Base-by-base conservation (phyloP, 2,888 invertebrate species). In the Eupithecia pulchellata region DNA sequence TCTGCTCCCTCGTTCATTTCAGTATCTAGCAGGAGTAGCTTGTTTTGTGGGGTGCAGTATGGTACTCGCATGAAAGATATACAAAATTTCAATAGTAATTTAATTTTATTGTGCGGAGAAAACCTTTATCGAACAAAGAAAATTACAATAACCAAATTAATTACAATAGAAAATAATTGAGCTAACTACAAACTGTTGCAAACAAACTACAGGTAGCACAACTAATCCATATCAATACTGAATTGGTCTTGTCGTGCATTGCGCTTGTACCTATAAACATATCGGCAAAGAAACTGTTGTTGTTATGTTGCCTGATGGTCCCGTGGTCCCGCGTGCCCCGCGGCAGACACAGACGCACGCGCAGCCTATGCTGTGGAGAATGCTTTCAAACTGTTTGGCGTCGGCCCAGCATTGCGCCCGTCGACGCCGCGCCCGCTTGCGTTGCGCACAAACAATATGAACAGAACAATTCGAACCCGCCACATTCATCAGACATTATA, bases 351-450 rank as follows among this genome's bases (percentile, higher is more conserved):
- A n/a, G n/a, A n/a, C 42, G 39, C 39, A 42, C n/a, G n/a, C 42
- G 42, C 42, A 42, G n/a, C 42, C 20, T 9, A 9, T 9, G n/a
- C 42, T 20, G 20, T 47, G 42, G 20, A 20, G 42, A 9, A 20
- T 68, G 69, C 78, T 75, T 69, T 60, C 64, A 61, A 72, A 66
- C 17, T 52, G 66, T 79, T 86, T 91, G 91, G 91, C 90, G 73
- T 52, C 17, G 29, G 68, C 90, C 92, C 92, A 91, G 74, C 72
- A 81, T 9, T 8, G 85, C 88, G 90, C 87, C 81, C 90, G 89
- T 86, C 90, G 89, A 90, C 89, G 90, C 87, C 82, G 90, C 89
- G 90, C 87, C 82, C 80, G 73, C 73, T 47, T n/a, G 9, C 42
- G 78, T 80, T n/a, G 9, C 42, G 78, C 80, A 82, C 79, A 74